A percentile compares a stretch with the other conserved stretches of the same genome.
Conservation (phyloP, 2,888 invertebrate species). For the Pheosia gnoma region DNA sequence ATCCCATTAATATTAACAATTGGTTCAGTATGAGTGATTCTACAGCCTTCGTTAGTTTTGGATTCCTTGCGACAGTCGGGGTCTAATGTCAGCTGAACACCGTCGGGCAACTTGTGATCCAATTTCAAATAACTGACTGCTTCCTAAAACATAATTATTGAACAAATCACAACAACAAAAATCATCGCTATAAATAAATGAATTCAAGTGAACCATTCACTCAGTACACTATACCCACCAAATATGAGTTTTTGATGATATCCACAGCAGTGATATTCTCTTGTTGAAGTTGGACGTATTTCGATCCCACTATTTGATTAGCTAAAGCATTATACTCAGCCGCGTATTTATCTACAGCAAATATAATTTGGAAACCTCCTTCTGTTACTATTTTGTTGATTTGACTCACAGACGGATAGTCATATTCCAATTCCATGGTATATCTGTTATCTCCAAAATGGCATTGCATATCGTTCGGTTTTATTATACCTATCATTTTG, state of each 20-base stretch:
- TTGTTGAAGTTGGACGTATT: constrained; percentile 74
- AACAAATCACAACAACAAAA: too few species aligned
- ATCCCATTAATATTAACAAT: constrained; percentile 44
- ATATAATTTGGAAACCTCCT: constrained; percentile 90
- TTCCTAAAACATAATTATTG: background rate
- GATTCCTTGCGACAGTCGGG: constrained; percentile 45
- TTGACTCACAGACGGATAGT: constrained; percentile 92
- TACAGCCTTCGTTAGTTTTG: constrained; percentile 39
- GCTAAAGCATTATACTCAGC: constrained; percentile 81
- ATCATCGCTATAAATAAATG: too few species aligned
- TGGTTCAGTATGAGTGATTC: constrained; percentile 35
- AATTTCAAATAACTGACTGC: background rate
- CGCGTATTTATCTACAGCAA: constrained; percentile 81
- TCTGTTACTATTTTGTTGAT: constrained; percentile 86
- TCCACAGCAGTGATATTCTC: constrained; percentile 84
- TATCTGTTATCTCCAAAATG: constrained; percentile 84
- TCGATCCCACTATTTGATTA: constrained; percentile 86
- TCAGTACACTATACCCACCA: constrained; percentile 67
- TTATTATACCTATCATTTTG: constrained; percentile 87
- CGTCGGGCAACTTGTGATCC: constrained; percentile 26
- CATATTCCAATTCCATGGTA: constrained; percentile 79
- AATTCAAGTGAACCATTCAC: too few species aligned
- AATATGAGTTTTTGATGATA: constrained; percentile 88
- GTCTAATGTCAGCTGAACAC: constrained; percentile 44
- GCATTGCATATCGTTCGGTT: constrained; percentile 88